These are phyloP conservation scores for Leptocoma aspasia DNA, from an alignment of 2,113 vertebrate species.

Conservation along the genomic window DNA sequence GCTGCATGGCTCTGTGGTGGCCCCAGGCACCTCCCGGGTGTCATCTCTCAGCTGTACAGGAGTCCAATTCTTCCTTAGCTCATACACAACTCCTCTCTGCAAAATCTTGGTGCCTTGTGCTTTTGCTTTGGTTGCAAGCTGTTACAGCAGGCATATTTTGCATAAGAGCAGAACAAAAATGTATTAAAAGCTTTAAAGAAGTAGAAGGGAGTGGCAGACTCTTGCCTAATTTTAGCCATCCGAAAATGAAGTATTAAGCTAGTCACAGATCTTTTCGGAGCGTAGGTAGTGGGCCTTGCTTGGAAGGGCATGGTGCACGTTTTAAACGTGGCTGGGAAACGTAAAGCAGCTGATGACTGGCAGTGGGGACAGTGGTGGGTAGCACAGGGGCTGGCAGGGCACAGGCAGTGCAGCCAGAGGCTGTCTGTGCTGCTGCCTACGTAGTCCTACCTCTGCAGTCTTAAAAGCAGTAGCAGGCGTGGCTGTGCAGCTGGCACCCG, in stretches of 20 bases:
- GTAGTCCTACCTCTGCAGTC: not conserved
- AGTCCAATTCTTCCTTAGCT: not conserved
- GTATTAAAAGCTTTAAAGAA: not conserved
- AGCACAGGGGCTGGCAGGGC: not conserved
- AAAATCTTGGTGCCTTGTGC: not conserved
- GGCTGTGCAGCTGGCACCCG: not conserved
- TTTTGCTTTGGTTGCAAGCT: not conserved
- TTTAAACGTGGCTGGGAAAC: not conserved
- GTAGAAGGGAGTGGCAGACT: not conserved
- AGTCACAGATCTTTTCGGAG: not conserved
- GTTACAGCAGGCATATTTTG: not conserved
- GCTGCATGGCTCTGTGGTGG: not conserved
- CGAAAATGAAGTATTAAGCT: not conserved
- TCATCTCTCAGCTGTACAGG: not conserved
- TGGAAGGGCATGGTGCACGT: not conserved
- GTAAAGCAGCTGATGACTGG: not conserved
- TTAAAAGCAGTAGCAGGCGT: not conserved
- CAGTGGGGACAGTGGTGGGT: not conserved
- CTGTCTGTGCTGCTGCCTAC: not conserved
- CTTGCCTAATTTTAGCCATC: not conserved
- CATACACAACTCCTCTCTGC: not conserved
- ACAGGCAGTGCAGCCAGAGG: not conserved
- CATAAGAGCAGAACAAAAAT: not conserved
- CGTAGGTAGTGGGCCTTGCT: not conserved
- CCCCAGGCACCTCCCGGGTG: not conserved